Conservation (phyloP, 2,888 invertebrate genomes). For the Drosophila buzzatii region DNA sequence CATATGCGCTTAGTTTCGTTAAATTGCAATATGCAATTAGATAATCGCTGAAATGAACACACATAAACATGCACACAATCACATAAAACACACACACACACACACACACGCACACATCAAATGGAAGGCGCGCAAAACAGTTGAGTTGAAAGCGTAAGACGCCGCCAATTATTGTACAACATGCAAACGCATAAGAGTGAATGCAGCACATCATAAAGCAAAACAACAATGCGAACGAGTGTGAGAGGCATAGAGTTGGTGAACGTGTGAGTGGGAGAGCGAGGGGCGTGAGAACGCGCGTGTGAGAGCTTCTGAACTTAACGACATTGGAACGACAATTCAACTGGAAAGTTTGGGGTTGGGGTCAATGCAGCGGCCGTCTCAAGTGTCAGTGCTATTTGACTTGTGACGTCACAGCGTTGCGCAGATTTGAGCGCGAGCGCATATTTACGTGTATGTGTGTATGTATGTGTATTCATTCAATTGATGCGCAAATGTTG, state of each 20-base stretch:
- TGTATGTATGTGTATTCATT: not conserved
- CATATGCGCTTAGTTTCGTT: constrained; percentile 12
- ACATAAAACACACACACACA: not conserved
- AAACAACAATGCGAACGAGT: constrained; percentile 1
- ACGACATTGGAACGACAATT: constrained; percentile 21
- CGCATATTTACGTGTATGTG: not conserved
- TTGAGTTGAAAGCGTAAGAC: constrained; percentile 13
- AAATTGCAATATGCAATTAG: constrained; percentile 41
- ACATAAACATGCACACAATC: not conserved
- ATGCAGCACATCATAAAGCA: not conserved
- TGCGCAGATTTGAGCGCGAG: not conserved
- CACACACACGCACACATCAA: not conserved
- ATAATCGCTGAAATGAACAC: constrained; percentile 23
- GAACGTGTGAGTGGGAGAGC: not conserved
- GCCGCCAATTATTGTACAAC: constrained; percentile 15
- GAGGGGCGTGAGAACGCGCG: not conserved
- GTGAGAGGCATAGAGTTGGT: not conserved
- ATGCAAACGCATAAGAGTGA: constrained; percentile 20
- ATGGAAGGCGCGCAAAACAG: constrained; percentile 6
- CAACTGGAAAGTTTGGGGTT: constrained; percentile 1
- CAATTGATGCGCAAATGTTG: constrained; percentile 8
- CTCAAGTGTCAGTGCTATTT: constrained; percentile 39
- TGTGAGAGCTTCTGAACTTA: constrained; percentile 14
- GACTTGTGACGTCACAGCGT: constrained; percentile 14
- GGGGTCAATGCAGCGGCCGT: constrained; percentile 7